Evolutionary conservation across 2,888 invertebrate genomes (phyloP), one percentile per base, ranked within the genome.

Genomic region (Philopedon plagiatum): DNA sequence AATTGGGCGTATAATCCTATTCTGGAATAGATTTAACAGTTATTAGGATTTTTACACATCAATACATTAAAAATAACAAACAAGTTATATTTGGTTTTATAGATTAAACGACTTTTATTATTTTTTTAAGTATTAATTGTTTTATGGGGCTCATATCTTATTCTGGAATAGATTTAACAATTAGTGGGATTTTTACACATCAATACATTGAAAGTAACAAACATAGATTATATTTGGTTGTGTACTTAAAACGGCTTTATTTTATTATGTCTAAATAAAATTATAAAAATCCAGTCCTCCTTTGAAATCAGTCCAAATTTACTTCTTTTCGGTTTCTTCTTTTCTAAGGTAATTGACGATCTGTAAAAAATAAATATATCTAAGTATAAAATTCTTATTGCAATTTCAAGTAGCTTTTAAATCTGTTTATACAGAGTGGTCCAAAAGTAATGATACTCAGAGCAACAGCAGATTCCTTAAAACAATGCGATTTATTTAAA

Each of bases 251-350:
- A 9, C 29, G 13, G 29, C 2, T 54, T 29, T 54, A 54, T 54
- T 54, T 13, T 8, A 54, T n/a, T n/a, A 54, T 18, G 15, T 21
- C n/a, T 26, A 32, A 54, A 54, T 54, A 15, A 54, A 51, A 54
- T 15, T 32, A 54, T 18, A 54, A 29, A 54, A 54, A 18, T 54
- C 18, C 15, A 54, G 29, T 54, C 51, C 15, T 15, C 29, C 15
- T 18, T 54, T 9, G 11, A 2, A 21, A 9, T 54, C 51, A 29
- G 8, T 18, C 8, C 11, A 1, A 13, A 7, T 29, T 54, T 29
- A 54, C 15, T 54, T 54, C 3, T 15, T 54, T 54, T 54, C 51
- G 7, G 9, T 54, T 54, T 54, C 51, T 29, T 29, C 51, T 54
- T 54, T 54, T 9, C 51, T 29, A 5, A 54, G 15, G 7, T 54